Evolutionary conservation across 2,797 vertebrate genomes (phyloP).

Genomic region (Kryptopterus vitreolus): DNA sequence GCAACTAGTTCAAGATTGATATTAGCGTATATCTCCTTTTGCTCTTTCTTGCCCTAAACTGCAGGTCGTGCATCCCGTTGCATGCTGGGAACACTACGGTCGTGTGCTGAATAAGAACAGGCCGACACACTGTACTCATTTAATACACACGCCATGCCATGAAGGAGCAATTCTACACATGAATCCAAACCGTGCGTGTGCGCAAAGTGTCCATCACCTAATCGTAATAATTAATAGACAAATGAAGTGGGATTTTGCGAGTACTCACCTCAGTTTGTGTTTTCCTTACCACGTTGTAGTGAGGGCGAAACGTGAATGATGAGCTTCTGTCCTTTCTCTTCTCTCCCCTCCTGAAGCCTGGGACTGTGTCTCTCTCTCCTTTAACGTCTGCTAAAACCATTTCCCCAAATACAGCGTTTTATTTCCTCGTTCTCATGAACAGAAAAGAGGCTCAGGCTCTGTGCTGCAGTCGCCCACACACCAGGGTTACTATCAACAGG

Average conservation of each 20-base stretch:
- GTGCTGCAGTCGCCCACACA: conserved; percentile 46
- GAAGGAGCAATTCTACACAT: conserved; percentile 6
- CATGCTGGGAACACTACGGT: conserved; percentile 19
- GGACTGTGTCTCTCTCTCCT: conserved; percentile 62
- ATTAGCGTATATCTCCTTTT: neutral
- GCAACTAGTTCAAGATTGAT: neutral
- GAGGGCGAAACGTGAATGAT: conserved; percentile 33
- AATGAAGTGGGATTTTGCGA: conserved; percentile 1
- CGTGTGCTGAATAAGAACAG: neutral
- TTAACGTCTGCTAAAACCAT: conserved; percentile 90
- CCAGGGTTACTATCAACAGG: conserved; percentile 24
- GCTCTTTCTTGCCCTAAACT: conserved; percentile 42
- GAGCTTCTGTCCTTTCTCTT: conserved; percentile 28
- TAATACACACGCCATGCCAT: neutral
- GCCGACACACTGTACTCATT: neutral
- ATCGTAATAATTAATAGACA: conserved; percentile 4
- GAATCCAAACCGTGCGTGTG: conserved; percentile 12
- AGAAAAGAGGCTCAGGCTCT: conserved; percentile 60
- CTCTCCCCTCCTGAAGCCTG: conserved; percentile 43
- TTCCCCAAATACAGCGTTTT: conserved; percentile 90
- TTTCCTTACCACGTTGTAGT: neutral
- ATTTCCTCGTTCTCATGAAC: conserved; percentile 82
- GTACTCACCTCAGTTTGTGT: conserved; percentile 42
- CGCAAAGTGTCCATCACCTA: neutral
- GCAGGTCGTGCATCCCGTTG: neutral